Conservation (phyloP, 1,140 invertebrate genomes). For the Berghia stephanieae region DNA sequence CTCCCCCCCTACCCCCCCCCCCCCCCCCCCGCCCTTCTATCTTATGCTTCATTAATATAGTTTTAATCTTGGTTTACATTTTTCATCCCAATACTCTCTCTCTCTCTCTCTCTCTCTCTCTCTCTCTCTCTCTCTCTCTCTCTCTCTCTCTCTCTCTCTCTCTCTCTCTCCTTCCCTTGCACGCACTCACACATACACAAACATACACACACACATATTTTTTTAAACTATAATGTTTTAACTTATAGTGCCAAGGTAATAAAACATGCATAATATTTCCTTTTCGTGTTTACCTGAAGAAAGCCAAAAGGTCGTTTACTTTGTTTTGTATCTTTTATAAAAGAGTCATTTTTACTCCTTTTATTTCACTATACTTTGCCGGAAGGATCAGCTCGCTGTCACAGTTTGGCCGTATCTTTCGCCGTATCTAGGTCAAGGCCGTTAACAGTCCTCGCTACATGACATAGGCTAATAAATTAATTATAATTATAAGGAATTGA, state of each 20-base stretch:
- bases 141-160: conserved; percentile 10
- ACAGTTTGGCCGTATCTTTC: not conserved
- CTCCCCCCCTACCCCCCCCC: not conserved
- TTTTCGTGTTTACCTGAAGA: too few species aligned
- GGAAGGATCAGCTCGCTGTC: not conserved
- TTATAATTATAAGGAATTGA: too few species aligned
- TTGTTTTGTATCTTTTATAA: too few species aligned
- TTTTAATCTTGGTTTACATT: too few species aligned
- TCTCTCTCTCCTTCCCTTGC: not conserved
- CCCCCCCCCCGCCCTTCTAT: too few species aligned
- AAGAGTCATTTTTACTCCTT: too few species aligned
- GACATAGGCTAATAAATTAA: too few species aligned
- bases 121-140: not conserved
- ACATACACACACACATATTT: not conserved
- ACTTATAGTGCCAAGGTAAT: not conserved
- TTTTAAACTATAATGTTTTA: not conserved
- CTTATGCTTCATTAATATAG: too few species aligned
- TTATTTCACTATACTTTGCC: not conserved
- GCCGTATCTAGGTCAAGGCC: not conserved
- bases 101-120: not conserved
- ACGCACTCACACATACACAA: not conserved
- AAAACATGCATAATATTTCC: not conserved
- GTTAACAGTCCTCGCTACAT: too few species aligned
- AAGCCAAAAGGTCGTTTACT: not conserved
- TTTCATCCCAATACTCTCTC: not conserved